phyloP scores from a whole-genome alignment of 2,888 invertebrate genomes.

The Scaptodrosophila latifasciaeformis region DNA sequence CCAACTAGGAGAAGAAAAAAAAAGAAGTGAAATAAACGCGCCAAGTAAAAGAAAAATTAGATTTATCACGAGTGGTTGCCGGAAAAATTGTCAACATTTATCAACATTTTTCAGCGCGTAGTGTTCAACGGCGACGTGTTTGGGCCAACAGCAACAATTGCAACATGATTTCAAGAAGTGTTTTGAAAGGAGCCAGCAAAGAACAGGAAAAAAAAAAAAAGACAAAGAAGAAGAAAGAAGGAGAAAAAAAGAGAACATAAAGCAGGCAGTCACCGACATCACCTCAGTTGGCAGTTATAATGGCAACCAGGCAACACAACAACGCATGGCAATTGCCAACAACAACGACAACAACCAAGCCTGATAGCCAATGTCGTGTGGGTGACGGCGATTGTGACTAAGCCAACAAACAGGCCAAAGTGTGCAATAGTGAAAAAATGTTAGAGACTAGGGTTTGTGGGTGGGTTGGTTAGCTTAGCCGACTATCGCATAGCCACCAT shows the following conservation, averaged over 20 bases:
- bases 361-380: neutral
- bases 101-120: conserved; percentile 69
- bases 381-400: too few species aligned
- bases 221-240: conserved; percentile 1
- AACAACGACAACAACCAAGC: conserved; percentile 12
- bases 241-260: neutral
- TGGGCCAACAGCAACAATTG: conserved; percentile 21
- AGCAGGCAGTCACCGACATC: too few species aligned
- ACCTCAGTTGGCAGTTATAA: conserved; percentile 8
- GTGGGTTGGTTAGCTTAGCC: too few species aligned
- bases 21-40: conserved; percentile 32
- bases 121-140: conserved; percentile 46
- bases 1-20: neutral
- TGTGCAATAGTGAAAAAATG: conserved; percentile 29
- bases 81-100: conserved; percentile 73
- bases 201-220: conserved; percentile 33
- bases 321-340: conserved; percentile 15
- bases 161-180: conserved; percentile 20
- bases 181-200: conserved; percentile 9
- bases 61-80: conserved; percentile 72
- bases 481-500: conserved; percentile 31
- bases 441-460: too few species aligned
- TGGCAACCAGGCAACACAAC: conserved; percentile 1
- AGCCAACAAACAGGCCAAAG: conserved; percentile 35
- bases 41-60: conserved; percentile 62